Evolutionary conservation across 2,888 invertebrate genomes (phyloP), one percentile per base, ranked within the genome.

Genomic region (Drosophila neutralis): DNA sequence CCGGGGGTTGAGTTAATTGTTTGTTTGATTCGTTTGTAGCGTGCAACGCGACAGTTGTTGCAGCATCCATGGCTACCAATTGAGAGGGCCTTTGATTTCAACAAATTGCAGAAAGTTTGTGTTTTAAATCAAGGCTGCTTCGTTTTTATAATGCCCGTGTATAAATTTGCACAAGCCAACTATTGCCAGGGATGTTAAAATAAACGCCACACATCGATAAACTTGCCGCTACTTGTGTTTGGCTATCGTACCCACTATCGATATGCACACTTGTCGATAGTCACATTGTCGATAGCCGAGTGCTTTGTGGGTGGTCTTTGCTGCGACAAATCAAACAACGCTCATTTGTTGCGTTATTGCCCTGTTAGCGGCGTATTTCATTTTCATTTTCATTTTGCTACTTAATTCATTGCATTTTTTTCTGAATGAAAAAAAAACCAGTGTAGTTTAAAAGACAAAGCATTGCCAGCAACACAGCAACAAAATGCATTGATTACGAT

Each of bases 111-210:
- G 69, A 68, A 64, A 73, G 60, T 71, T 80, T 73, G 51, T 67
- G 29, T 67, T 87, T 86, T 62, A 89, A 82, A 66, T 49, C 68
- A 70, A 73, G 74, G 64, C 83, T 65, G 58, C 59, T 70, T 79
- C 57, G 63, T 71, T 71, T 82, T 85, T 78, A 78, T 72, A 69
- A 69, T 69, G 69, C 69, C 69, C 73, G 73, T 69, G 69, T 68
- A 68, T 68, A 68, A 82, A 67, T 82, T 79, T 82, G 83, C 80
- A 80, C 83, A 80, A 80, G 83, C 83, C 79, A 80, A 68, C 76
- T 71, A 49, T 51, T 63, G 75, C 78, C 80, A 79, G 83, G 83
- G 83, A 74, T 83, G 83, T 80, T 57, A 57, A 51, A 65, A 79
- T 63, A 64, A 82, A 82, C 81, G 79, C 74, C 45, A 73, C n/a